Conservation (phyloP, 2,888 invertebrate species). For the Conops quadrifasciatus region DNA sequence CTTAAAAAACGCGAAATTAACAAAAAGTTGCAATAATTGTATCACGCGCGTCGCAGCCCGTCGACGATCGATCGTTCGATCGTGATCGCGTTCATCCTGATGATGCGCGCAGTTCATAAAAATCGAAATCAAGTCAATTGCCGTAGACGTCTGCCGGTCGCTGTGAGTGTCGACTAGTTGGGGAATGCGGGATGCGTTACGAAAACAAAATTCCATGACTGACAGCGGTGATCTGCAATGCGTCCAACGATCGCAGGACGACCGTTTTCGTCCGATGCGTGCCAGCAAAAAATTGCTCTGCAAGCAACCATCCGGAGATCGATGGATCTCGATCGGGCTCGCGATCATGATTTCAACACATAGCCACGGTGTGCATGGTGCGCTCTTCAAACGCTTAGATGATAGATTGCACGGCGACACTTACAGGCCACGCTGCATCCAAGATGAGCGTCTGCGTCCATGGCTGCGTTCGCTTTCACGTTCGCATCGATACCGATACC, state of each 20-base stretch:
- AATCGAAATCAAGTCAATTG: slow-evolving; percentile 48
- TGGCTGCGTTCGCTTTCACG: too few species aligned
- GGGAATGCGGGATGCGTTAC: slow-evolving; percentile 48
- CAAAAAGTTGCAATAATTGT: slow-evolving; percentile 61
- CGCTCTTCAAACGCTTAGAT: slow-evolving; percentile 26
- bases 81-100: slow-evolving; percentile 41
- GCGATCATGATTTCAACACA: slow-evolving; percentile 23
- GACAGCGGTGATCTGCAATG: slow-evolving; percentile 53
- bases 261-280: slow-evolving; percentile 27
- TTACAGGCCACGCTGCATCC: slow-evolving; percentile 50
- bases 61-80: slow-evolving; percentile 24
- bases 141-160: background rate
- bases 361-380: slow-evolving; percentile 3
- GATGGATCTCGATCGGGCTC: slow-evolving; percentile 44
- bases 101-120: slow-evolving; percentile 56
- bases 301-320: slow-evolving; percentile 24
- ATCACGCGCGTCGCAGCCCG: slow-evolving; percentile 55
- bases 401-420: slow-evolving; percentile 52
- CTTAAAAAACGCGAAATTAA: slow-evolving; percentile 53
- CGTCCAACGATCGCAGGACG: slow-evolving; percentile 32
- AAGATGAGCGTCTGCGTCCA: slow-evolving; percentile 20
- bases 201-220: slow-evolving; percentile 60
- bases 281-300: slow-evolving; percentile 39
- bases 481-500: too few species aligned
- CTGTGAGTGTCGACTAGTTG: slow-evolving; percentile 29